A percentile compares a stretch with the other conserved stretches of the same genome.
Evolutionary conservation across 1,140 invertebrate genomes (phyloP).

Genomic region (Choristoneura fumiferana): DNA sequence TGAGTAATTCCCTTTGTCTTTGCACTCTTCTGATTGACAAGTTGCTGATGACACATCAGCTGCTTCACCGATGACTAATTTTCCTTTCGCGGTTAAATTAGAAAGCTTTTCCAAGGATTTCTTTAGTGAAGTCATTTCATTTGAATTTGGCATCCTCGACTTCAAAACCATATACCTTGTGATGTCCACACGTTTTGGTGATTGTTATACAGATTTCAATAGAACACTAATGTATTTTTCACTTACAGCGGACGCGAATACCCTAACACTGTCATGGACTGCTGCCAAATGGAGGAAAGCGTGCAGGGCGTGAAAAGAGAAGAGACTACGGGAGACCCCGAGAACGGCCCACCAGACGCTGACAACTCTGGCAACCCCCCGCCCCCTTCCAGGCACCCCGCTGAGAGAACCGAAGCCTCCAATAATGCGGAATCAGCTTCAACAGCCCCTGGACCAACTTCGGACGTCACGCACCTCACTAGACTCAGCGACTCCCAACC

Average conservation of each 20-base stretch:
- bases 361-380: constrained; percentile 80
- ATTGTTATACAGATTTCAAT: too few relatives aligned
- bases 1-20: too few relatives aligned
- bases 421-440: constrained; percentile 55
- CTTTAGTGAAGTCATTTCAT: too few relatives aligned
- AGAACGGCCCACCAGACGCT: constrained; percentile 91
- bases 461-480: constrained; percentile 66
- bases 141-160: too few relatives aligned
- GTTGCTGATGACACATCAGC: too few relatives aligned
- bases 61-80: neutral
- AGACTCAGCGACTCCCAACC: constrained; percentile 70
- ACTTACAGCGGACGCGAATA: constrained; percentile 92
- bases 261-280: constrained; percentile 94
- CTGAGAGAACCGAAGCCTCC: constrained; percentile 62
- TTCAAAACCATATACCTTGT: too few relatives aligned
- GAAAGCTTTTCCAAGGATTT: too few relatives aligned
- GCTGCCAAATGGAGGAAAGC: constrained; percentile 92
- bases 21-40: too few relatives aligned
- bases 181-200: too few relatives aligned
- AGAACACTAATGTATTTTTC: constrained; percentile 6
- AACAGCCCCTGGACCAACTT: constrained; percentile 56
- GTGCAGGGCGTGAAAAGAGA: constrained; percentile 88
- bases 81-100: neutral
- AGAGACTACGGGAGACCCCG: constrained; percentile 88
- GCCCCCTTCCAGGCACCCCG: constrained; percentile 57